Evolutionary conservation across 2,888 invertebrate genomes (phyloP), one percentile per base, ranked within the genome.

Genomic region (Tanytarsus gracilentus): DNA sequence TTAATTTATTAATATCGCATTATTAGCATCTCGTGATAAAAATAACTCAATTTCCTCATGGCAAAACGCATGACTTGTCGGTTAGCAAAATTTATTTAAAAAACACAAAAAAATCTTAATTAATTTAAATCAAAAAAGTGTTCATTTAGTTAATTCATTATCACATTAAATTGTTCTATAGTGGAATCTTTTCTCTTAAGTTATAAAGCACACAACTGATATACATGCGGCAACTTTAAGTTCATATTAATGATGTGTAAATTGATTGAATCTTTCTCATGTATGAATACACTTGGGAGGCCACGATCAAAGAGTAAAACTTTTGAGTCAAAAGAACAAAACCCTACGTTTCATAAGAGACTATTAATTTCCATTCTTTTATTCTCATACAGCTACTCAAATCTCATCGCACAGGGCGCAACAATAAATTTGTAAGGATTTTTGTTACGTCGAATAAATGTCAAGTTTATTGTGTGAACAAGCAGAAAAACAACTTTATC

Each of bases 401-500:
- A n/a, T n/a, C n/a, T n/a, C n/a, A n/a, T n/a, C n/a, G n/a, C n/a
- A n/a, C n/a, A 44, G 11, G 21, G 11, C 18, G 23, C 23, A 44
- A 44, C 44, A 44, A 44, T 44, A 44, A 44, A 44, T 44, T 44
- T 44, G 21, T 11, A 23, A 44, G 44, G 44, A 44, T 44, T 44
- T 44, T 11, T 18, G 18, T 44, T 44, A 23, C 18, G 23, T 39
- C 40, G 40, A 56, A 39, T 39, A 56, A 56, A 39, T 56, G 55
- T 56, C 55, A 56, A 56, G 55, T 56, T 56, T 56, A 16, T 36
- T 56, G 40, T 56, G 36, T 36, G 49, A 26, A 49, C 26, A 26
- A 26, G 14, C 49, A 25, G 55, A 33, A 56, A 18, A 39, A 40
- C 55, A 56, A 40, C 36, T 39, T 49, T 44, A 44, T 26, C 49